Conservation (phyloP, 2,797 vertebrate genomes). For the Myotis findleyi region DNA sequence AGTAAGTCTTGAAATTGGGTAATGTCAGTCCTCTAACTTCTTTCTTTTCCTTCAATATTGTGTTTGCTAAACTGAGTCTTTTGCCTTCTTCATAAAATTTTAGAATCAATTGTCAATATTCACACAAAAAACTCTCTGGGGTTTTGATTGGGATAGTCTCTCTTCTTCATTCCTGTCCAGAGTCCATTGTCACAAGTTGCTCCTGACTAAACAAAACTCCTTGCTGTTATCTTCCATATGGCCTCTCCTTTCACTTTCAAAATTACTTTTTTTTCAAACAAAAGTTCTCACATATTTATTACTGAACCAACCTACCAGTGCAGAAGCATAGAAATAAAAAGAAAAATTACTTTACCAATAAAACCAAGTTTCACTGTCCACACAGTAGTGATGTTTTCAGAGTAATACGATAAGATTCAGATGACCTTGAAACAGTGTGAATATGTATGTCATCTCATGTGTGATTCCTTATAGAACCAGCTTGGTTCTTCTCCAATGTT, state of each 20-base stretch:
- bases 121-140: neutral
- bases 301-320: neutral
- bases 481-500: neutral
- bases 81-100: neutral
- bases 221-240: neutral
- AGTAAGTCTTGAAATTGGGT: neutral
- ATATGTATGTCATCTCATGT: neutral
- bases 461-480: neutral
- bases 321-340: neutral
- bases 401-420: neutral
- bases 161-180: neutral
- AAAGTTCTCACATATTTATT: neutral
- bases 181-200: neutral
- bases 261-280: neutral
- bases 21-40: neutral
- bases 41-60: neutral
- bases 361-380: neutral
- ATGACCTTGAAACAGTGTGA: neutral
- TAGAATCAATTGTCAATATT: neutral
- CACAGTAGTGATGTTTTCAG: neutral
- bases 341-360: neutral
- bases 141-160: neutral
- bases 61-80: neutral
- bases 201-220: neutral
- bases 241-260: conserved; percentile 19